A percentile compares a stretch with the other conserved stretches of the same genome.
These are phyloP conservation scores for Campoletis sonorensis DNA, from an alignment of 1,140 invertebrate genomes.

Conservation along the genomic window DNA sequence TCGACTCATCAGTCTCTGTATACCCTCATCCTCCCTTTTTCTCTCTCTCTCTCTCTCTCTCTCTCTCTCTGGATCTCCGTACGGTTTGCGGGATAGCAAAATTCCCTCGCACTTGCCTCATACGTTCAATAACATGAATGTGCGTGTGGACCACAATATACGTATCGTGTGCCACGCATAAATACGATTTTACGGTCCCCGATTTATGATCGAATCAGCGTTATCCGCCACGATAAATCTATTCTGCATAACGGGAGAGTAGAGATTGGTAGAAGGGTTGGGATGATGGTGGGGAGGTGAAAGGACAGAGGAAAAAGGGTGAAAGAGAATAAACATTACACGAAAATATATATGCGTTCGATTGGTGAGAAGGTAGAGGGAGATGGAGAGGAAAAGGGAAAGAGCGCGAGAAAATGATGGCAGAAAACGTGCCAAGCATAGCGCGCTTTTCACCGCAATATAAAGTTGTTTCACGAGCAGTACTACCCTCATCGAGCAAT, in stretches of 20 bases:
- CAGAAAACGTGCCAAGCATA: slow-evolving; percentile 24
- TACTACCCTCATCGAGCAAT: slow-evolving; percentile 26
- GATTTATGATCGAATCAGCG: slow-evolving; percentile 52
- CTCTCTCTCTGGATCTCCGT: not conserved
- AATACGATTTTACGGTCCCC: slow-evolving; percentile 46
- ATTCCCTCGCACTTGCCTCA: not conserved
- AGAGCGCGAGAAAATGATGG: slow-evolving; percentile 16
- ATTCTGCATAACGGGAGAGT: slow-evolving; percentile 37
- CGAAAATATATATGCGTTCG: not conserved
- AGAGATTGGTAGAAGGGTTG: slow-evolving; percentile 30
- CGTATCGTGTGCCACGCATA: slow-evolving; percentile 26
- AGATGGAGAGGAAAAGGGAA: too few species aligned
- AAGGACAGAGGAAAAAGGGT: slow-evolving; percentile 18
- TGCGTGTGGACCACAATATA: not conserved
- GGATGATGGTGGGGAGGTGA: not conserved
- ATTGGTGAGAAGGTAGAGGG: not conserved
- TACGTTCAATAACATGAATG: not conserved
- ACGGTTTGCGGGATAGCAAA: not conserved
- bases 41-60: not conserved
- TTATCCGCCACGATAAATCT: slow-evolving; percentile 52
- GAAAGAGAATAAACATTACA: slow-evolving; percentile 1
- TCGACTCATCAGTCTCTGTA: not conserved
- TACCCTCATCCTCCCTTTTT: not conserved
- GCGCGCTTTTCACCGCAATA: not conserved
- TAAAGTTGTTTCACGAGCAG: slow-evolving; percentile 33